Percentiles rank a stretch among this genome's conserved stretches.
phyloP scores from a whole-genome alignment of 2,113 vertebrate species.

The Oryzias javanicus region DNA sequence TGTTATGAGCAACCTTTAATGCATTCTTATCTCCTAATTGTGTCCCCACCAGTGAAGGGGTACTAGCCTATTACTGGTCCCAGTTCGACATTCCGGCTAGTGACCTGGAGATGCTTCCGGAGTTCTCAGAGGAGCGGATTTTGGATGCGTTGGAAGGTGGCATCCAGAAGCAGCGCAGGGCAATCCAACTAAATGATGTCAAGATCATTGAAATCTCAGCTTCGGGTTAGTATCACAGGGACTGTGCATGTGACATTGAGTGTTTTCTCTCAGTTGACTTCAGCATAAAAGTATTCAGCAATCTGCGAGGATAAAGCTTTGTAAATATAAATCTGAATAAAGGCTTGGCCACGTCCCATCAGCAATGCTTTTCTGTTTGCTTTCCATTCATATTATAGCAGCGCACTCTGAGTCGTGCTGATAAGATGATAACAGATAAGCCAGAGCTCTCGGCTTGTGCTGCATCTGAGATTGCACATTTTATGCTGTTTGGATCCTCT shows the following conservation, averaged over 20 bases:
- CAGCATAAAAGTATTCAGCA: constrained; percentile 31
- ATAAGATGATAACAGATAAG: constrained; percentile 65
- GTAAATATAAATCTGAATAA: constrained; percentile 31
- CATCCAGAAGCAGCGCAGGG: constrained; percentile 12
- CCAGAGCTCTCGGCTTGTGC: constrained; percentile 57
- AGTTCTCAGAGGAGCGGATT: constrained; percentile 70
- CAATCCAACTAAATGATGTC: neutral
- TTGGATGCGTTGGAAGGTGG: constrained; percentile 48
- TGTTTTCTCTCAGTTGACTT: constrained; percentile 3
- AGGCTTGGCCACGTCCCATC: constrained; percentile 47
- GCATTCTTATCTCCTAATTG: neutral
- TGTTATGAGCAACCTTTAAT: neutral
- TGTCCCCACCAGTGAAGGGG: constrained; percentile 68
- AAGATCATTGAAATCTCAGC: constrained; percentile 63
- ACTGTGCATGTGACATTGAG: neutral
- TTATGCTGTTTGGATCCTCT: constrained; percentile 64
- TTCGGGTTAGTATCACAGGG: constrained; percentile 57
- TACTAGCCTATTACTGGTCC: constrained; percentile 74
- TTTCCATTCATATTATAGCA: constrained; percentile 42
- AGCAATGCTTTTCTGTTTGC: constrained; percentile 40
- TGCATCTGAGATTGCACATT: constrained; percentile 69
- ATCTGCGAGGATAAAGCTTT: constrained; percentile 18
- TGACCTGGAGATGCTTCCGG: constrained; percentile 49
- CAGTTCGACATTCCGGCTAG: constrained; percentile 67
- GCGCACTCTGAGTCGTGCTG: constrained; percentile 53